Percentiles rank a stretch among this genome's conserved stretches.
Evolutionary conservation across 2,113 vertebrate genomes (phyloP).

Genomic region (Scolopax mira): DNA sequence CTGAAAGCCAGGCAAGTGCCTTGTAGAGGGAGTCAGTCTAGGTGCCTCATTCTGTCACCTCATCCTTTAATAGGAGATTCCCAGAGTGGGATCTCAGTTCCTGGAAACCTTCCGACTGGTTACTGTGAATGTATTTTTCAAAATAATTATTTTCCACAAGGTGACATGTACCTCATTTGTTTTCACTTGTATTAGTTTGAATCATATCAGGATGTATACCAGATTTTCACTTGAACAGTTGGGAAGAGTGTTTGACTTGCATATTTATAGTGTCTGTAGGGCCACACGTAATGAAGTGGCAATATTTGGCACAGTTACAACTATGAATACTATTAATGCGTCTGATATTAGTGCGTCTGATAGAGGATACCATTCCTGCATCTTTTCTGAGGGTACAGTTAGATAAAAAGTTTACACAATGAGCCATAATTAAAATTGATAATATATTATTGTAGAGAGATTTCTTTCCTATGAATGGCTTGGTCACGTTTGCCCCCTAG

Average conservation of each 20-base stretch:
- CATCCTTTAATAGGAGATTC: background rate
- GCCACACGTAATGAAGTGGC: fast-evolving
- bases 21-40: background rate
- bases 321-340: background rate
- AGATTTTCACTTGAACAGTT: background rate
- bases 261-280: background rate
- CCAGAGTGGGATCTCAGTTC: background rate
- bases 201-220: background rate
- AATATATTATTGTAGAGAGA: background rate
- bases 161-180: background rate
- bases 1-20: background rate
- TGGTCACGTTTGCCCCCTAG: conserved; percentile 34
- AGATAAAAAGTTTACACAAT: background rate
- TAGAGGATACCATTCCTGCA: background rate
- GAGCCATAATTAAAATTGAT: background rate
- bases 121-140: background rate
- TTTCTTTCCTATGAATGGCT: background rate
- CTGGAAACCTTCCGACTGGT: background rate
- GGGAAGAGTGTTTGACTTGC: background rate
- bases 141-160: background rate
- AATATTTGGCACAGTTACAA: background rate
- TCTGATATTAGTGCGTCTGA: background rate
- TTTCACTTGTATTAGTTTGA: background rate
- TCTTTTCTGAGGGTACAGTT: background rate
- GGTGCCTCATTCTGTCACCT: background rate